These are phyloP conservation scores for Lasiurus borealis DNA, from an alignment of 2,113 vertebrate genomes.

Conservation along the genomic window DNA sequence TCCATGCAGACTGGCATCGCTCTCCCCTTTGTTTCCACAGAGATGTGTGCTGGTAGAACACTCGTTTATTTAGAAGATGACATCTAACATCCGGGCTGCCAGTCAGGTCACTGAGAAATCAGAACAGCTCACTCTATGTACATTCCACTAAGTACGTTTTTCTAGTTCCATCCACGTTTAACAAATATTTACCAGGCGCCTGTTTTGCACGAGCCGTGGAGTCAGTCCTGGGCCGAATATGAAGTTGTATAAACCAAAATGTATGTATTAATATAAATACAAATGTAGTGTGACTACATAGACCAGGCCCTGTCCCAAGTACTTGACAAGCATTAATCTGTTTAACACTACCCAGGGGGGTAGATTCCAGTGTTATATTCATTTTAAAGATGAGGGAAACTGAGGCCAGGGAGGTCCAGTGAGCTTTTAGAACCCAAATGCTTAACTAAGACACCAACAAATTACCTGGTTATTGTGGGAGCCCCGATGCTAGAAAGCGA, in stretches of 20 bases:
- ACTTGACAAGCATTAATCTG: neutral
- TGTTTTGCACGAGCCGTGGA: constrained; percentile 2
- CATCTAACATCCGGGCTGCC: neutral
- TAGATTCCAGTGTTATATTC: neutral
- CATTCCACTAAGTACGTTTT: neutral
- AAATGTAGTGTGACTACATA: neutral
- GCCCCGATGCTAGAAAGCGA: neutral
- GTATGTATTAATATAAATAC: neutral
- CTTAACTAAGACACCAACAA: neutral
- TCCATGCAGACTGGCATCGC: neutral
- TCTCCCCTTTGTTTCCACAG: neutral
- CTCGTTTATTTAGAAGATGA: neutral
- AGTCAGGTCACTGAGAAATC: neutral
- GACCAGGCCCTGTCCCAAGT: neutral
- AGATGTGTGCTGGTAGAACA: neutral
- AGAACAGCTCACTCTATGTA: neutral
- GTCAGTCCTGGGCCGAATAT: neutral
- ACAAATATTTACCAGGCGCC: neutral
- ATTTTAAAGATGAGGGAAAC: constrained; percentile 59
- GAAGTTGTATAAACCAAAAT: neutral
- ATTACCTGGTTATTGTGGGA: neutral
- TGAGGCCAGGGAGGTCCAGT: neutral
- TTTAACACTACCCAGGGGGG: neutral
- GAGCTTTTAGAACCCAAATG: neutral
- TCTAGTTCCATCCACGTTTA: neutral